These are phyloP conservation scores for Malurus elegans DNA, from an alignment of 2,113 vertebrate genomes.

Conservation along the genomic window DNA sequence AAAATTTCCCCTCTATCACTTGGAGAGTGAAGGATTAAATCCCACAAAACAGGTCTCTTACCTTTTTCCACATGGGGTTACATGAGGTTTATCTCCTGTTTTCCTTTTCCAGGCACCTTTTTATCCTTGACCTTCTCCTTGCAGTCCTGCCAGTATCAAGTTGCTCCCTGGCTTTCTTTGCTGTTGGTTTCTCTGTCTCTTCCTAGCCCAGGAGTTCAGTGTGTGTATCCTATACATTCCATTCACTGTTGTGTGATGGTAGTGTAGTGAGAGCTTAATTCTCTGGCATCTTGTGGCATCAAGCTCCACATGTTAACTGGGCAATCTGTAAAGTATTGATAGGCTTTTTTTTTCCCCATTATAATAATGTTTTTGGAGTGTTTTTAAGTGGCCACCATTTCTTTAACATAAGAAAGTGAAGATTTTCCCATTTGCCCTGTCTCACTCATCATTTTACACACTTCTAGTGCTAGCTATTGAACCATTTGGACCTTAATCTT, in stretches of 20 bases:
- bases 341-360: background rate
- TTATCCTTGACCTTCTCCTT: background rate
- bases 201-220: background rate
- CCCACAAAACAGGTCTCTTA: background rate
- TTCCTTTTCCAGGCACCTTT: background rate
- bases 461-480: background rate
- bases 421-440: background rate
- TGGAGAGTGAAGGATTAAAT: background rate
- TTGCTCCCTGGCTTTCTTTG: background rate
- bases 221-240: background rate
- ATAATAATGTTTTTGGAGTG: background rate
- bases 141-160: background rate
- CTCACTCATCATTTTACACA: background rate
- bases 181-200: background rate
- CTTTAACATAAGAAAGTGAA: background rate
- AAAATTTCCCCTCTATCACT: background rate
- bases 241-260: background rate
- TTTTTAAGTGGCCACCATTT: background rate
- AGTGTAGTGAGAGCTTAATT: background rate
- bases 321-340: background rate
- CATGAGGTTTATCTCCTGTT: background rate
- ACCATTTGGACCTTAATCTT: background rate
- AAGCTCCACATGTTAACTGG: background rate
- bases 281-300: background rate
- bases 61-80: background rate